Base-by-base conservation (phyloP, 2,888 invertebrate species). In the Drosophila recens region DNA sequence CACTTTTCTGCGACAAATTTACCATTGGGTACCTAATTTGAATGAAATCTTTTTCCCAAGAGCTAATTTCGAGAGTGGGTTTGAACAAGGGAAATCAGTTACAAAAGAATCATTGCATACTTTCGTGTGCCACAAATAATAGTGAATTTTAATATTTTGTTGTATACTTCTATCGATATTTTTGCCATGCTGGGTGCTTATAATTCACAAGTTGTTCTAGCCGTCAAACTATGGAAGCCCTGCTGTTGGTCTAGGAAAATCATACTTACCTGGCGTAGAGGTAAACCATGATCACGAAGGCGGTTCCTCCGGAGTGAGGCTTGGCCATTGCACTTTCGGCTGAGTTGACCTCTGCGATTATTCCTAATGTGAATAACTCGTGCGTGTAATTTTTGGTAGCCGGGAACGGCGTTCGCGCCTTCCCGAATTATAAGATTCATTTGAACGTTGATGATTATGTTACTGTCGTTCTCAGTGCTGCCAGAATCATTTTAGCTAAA, bases 311-410 rank as follows among this genome's bases (percentile, higher is more conserved):
- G 88, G 91, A 90, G 91, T 78, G 91, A 91, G 91, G 81, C 90
- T 89, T 82, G 87, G 83, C 72, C 91, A 91, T 96, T 95, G 95
- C 95, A 96, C 95, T 93, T 93, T 90, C 93, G 95, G 94, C 93
- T 93, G 94, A 94, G 95, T 94, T 96, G 95, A 95, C 95, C 94
- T 94, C 94, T 95, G 95, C 95, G 95, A 95, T 95, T 95, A 94
- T 94, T 94, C 94, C 95, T 95, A 95, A 95, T 94, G 95, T 93
- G 95, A 94, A 94, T 94, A 95, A 95, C 95, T 95, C 95, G 95
- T 95, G 94, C 94, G 95, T 94, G 94, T 91, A 94, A 94, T 94
- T 94, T 94, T 94, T 94, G 94, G 92, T 94, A 94, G 94, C 94
- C 94, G 94, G 94, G 94, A 94, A 94, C 94, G 92, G 94, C 94